A percentile compares a stretch with the other conserved stretches of the same genome.
Evolutionary conservation across 2,113 vertebrate genomes (phyloP).

Genomic region (Hippocampus guttulatus): DNA sequence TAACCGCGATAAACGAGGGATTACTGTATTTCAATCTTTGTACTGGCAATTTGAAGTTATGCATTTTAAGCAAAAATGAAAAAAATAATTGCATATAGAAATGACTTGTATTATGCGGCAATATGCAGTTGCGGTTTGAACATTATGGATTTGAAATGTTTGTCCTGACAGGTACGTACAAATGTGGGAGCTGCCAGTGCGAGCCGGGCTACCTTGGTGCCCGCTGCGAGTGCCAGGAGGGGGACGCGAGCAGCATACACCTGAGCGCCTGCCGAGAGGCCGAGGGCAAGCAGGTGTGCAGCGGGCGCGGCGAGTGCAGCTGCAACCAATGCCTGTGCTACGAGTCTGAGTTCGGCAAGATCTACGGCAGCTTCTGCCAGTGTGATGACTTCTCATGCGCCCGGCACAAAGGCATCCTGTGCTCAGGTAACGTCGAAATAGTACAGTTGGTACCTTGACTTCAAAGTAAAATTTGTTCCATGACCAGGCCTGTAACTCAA

Average conservation of each 20-base stretch:
- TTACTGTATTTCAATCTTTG: no score
- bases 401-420: slow-evolving; percentile 89
- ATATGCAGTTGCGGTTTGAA: neutral
- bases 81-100: neutral
- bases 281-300: slow-evolving; percentile 89
- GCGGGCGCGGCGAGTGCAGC: slow-evolving; percentile 89
- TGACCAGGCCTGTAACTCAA: neutral
- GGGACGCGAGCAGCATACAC: slow-evolving; percentile 71
- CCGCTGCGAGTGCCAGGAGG: slow-evolving; percentile 88
- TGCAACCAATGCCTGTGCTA: slow-evolving; percentile 95
- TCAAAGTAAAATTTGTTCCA: neutral
- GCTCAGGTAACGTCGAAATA: slow-evolving; percentile 80
- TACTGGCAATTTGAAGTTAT: no score
- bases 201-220: slow-evolving; percentile 83
- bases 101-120: neutral
- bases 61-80: no score
- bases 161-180: slow-evolving; percentile 62
- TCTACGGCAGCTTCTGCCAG: slow-evolving; percentile 93
- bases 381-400: slow-evolving; percentile 97
- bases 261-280: slow-evolving; percentile 83
- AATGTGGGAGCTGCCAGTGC: slow-evolving; percentile 85
- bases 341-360: slow-evolving; percentile 92
- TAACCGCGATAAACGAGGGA: no score
- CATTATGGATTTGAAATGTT: neutral
- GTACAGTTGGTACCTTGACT: neutral